Conservation (phyloP, 2,797 vertebrate genomes). For the Sebastolobus alascanus region DNA sequence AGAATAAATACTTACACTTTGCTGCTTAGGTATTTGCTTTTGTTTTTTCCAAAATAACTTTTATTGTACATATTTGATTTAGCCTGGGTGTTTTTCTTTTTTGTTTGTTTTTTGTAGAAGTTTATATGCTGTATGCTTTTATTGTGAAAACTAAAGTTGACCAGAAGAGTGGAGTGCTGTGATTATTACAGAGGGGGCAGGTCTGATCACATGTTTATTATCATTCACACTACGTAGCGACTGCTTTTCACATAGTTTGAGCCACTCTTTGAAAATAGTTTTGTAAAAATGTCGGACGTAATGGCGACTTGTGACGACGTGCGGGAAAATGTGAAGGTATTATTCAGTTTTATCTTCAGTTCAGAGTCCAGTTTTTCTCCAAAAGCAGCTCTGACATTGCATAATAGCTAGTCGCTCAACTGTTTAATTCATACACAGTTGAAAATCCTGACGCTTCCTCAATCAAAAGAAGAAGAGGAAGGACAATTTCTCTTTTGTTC, state of each 20-base stretch:
- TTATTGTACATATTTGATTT: background rate
- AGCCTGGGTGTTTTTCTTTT: background rate
- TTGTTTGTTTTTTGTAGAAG: background rate
- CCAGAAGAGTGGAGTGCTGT: constrained; percentile 16
- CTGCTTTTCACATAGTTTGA: background rate
- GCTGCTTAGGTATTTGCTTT: background rate
- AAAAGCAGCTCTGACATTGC: background rate
- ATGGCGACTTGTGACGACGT: constrained; percentile 59
- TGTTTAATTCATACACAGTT: background rate
- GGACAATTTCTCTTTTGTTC: background rate
- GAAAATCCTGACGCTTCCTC: background rate
- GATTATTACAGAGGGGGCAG: background rate
- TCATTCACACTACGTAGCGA: accelerated
- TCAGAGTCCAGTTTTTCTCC: background rate
- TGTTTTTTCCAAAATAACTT: background rate
- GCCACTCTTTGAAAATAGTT: background rate
- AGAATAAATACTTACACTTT: background rate
- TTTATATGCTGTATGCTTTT: constrained; percentile 3
- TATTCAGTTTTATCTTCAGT: background rate
- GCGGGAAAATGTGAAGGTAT: constrained; percentile 72
- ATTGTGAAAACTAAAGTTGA: constrained; percentile 28
- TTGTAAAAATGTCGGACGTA: background rate
- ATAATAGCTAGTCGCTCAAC: background rate
- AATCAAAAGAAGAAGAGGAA: background rate
- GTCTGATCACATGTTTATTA: background rate